phyloP scores from a whole-genome alignment of 2,113 vertebrate species.

The Oreochromis niloticus region DNA sequence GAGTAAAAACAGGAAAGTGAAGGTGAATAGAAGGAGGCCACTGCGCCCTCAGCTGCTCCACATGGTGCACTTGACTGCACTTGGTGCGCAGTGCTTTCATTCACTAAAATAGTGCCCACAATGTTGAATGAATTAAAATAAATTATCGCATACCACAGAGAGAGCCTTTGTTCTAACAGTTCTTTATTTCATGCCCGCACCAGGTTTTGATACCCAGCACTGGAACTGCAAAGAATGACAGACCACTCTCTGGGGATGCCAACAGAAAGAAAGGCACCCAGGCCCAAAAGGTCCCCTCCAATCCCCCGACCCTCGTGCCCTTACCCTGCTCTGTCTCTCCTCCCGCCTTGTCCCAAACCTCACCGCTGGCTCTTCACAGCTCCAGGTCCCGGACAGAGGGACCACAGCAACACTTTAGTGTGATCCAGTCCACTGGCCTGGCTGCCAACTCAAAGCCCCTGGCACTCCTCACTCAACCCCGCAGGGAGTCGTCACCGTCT shows the following conservation, averaged over 20 bases:
- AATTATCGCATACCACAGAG: background rate
- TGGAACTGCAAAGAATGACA: constrained; percentile 78
- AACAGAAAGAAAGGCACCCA: constrained; percentile 81
- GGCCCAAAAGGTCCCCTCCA: constrained; percentile 80
- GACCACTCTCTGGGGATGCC: constrained; percentile 72
- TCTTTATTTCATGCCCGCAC: background rate
- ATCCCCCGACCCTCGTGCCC: constrained; percentile 80
- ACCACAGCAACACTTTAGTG: constrained; percentile 91
- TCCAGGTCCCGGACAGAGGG: constrained; percentile 87
- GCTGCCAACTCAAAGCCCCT: constrained; percentile 86
- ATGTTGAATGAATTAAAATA: background rate
- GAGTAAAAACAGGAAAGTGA: background rate
- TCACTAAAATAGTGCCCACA: background rate
- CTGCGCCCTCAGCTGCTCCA: background rate
- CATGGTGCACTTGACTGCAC: background rate
- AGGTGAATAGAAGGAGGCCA: background rate
- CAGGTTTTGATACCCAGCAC: constrained; percentile 81
- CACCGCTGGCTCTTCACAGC: constrained; percentile 84
- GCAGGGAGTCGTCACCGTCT: constrained; percentile 77
- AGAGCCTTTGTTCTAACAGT: background rate
- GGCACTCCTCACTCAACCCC: constrained; percentile 85
- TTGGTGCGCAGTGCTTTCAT: background rate
- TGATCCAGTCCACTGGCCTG: constrained; percentile 96
- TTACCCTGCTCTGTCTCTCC: constrained; percentile 81
- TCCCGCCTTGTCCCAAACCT: constrained; percentile 85